Percentiles rank a stretch among this genome's conserved stretches.
phyloP scores from a whole-genome alignment of 2,113 vertebrate genomes.

The Chauna torquata region DNA sequence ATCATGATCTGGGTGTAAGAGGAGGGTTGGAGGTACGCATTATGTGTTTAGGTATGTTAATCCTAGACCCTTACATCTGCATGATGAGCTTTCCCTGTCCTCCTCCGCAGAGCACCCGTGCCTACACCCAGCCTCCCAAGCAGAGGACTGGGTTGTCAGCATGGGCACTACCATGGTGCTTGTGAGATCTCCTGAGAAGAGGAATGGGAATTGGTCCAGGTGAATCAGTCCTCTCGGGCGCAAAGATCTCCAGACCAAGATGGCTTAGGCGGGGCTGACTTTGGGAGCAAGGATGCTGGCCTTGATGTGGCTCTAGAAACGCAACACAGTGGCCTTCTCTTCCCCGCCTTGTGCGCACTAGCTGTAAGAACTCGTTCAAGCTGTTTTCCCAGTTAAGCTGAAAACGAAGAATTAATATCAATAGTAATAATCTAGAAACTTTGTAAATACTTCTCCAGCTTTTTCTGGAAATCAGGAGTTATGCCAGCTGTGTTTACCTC shows the following conservation, averaged over 20 bases:
- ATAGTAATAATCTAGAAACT: neutral
- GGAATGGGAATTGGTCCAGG: neutral
- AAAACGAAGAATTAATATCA: neutral
- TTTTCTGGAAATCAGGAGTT: neutral
- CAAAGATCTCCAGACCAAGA: neutral
- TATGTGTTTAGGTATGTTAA: neutral
- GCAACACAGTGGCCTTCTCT: neutral
- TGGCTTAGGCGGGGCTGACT: neutral
- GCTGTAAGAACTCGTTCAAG: neutral
- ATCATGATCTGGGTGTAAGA: neutral
- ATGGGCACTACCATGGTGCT: too few species aligned
- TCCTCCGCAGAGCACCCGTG: neutral
- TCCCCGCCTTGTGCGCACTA: neutral
- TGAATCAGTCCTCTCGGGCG: neutral
- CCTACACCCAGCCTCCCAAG: neutral
- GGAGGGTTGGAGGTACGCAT: neutral
- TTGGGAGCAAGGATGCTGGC: neutral
- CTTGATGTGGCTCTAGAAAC: neutral
- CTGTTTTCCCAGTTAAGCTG: neutral
- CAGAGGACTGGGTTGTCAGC: too few species aligned
- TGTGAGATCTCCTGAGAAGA: neutral
- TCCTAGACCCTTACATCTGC: neutral
- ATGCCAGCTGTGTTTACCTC: neutral
- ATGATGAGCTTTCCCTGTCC: neutral
- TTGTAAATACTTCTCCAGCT: neutral